These are phyloP conservation scores for Labeo catla DNA, from an alignment of 2,113 vertebrate species.

Conservation along the genomic window DNA sequence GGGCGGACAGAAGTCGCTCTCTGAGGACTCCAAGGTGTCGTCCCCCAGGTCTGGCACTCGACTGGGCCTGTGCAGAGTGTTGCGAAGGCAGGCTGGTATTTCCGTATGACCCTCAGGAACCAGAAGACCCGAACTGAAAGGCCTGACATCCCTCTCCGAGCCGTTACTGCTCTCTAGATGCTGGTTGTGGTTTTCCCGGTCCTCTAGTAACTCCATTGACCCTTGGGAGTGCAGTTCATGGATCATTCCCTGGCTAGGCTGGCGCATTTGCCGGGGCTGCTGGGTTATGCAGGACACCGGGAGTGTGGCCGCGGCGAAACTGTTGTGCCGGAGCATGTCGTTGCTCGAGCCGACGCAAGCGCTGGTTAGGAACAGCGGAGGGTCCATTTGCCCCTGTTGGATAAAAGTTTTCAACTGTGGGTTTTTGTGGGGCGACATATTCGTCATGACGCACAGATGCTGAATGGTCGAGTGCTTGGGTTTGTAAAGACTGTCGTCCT, in stretches of 20 bases:
- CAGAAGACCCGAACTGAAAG: constrained; percentile 56
- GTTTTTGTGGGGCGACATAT: constrained; percentile 73
- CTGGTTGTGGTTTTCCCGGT: constrained; percentile 51
- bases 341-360: constrained; percentile 66
- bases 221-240: constrained; percentile 60
- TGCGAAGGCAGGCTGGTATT: constrained; percentile 59
- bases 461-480: constrained; percentile 74
- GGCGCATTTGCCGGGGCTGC: constrained; percentile 56
- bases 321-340: constrained; percentile 61
- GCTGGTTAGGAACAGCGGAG: constrained; percentile 62
- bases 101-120: constrained; percentile 60
- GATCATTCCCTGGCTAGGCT: constrained; percentile 66
- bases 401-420: constrained; percentile 72
- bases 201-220: constrained; percentile 47
- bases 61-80: constrained; percentile 65
- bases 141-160: constrained; percentile 51
- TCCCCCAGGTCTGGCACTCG: constrained; percentile 65
- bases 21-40: constrained; percentile 71
- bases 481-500: constrained; percentile 76
- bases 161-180: constrained; percentile 62
- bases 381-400: constrained; percentile 69
- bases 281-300: constrained; percentile 68
- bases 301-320: constrained; percentile 60
- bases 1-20: constrained; percentile 71
- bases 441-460: constrained; percentile 70